Evolutionary conservation across 2,113 vertebrate species (phyloP), one percentile per base, ranked within the genome.

Genomic region (Xiphophorus maculatus): DNA sequence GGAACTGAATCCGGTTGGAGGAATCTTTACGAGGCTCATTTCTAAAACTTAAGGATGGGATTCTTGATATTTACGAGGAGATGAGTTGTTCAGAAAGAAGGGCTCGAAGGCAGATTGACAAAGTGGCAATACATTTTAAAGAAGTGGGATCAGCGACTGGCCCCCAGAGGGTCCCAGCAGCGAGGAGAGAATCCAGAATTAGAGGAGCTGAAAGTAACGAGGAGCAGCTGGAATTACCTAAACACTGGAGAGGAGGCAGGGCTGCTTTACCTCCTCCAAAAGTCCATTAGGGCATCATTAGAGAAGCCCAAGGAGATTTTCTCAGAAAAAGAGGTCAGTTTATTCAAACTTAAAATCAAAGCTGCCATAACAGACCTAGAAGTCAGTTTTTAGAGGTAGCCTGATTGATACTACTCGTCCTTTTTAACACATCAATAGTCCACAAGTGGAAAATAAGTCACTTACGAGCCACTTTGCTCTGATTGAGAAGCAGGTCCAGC

Each of bases 71-170:
- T 40, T 17, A 29, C 13, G 27, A 29, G n/a, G 65, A 17, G 37
- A 27, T 28, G 4, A 9, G n/a, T 42, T 15, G 8, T n/a, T 67
- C n/a, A 40, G 35, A 37, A 15, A 37, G 35, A 66, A 25, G 25
- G 7, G 9, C 63, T 66, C 12, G 13, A 27, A 27, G 65, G 13
- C 65, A 66, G 65, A 44, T 17, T 29, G 66, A 67, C 37, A 28
- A 37, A 58, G 51, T 67, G 27, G 37, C 27, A 44, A 67, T 67
- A 27, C 48, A 67, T 67, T 44, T 67, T 48, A 44, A 67, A 67
- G 66, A 42, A 42, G 35, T 67, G 66, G n/a, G 40, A 44, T 67
- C 27, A 17, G 37, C 17, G 66, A 48, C n/a, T 44, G 15, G 37
- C 25, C 42, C 27, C n/a, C 28, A 28, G 65, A 66, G 66, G n/a